phyloP scores from a whole-genome alignment of 2,113 vertebrate genomes.

The Todiramphus chloris region DNA sequence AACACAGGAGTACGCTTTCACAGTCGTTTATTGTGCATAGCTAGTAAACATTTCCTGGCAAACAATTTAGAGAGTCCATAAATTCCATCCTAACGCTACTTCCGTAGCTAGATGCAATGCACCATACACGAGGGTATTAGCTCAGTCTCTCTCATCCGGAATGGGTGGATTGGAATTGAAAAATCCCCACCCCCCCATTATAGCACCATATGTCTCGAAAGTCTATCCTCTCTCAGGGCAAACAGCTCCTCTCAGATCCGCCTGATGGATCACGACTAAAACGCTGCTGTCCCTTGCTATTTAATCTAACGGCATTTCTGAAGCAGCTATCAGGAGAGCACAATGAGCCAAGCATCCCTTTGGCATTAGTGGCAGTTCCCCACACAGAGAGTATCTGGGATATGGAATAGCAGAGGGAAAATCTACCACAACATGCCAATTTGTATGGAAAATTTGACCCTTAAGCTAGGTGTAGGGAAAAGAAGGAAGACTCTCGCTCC shows the following conservation, averaged over 20 bases:
- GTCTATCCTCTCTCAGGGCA: conserved; percentile 68
- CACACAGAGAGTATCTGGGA: neutral
- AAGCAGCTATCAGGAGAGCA: conserved; percentile 30
- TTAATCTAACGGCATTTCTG: conserved; percentile 41
- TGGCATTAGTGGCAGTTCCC: neutral
- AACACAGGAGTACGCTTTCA: conserved; percentile 57
- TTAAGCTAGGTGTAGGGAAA: conserved; percentile 8
- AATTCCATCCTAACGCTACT: conserved; percentile 72
- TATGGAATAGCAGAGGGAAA: conserved; percentile 37
- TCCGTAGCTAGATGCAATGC: conserved; percentile 68
- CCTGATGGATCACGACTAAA: conserved; percentile 53
- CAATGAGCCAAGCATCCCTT: neutral
- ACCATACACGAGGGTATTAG: conserved; percentile 72
- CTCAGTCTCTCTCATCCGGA: conserved; percentile 72
- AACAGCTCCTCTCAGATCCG: conserved; percentile 60
- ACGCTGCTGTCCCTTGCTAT: conserved; percentile 42
- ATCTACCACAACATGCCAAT: neutral
- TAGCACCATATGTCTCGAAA: conserved; percentile 72
- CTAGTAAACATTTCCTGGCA: conserved; percentile 75
- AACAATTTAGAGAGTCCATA: conserved; percentile 73
- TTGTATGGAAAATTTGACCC: conserved; percentile 48
- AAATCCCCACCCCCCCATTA: conserved; percentile 61
- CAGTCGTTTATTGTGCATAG: conserved; percentile 70
- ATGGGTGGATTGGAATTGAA: conserved; percentile 74
- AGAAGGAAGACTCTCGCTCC: neutral